Conservation (phyloP, 2,113 vertebrate species). For the Platichthys flesus region DNA sequence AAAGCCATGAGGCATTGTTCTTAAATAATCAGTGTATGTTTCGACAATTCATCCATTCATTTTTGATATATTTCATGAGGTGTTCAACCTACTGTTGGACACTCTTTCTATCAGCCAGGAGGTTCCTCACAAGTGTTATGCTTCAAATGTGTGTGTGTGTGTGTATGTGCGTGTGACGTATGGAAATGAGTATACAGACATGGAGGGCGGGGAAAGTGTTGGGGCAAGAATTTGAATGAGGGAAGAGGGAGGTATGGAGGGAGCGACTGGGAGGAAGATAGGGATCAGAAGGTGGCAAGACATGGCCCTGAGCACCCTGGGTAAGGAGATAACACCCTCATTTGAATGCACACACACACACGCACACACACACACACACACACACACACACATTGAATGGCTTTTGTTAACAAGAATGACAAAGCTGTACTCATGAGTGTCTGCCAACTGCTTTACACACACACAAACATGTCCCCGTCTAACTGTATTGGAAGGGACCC, state of each 20-base stretch:
- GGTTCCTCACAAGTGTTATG: neutral
- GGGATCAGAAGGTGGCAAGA: slow-evolving; percentile 57
- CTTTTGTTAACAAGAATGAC: slow-evolving; percentile 22
- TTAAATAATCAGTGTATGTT: neutral
- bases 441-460: too few species aligned
- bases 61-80: too few species aligned
- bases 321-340: slow-evolving; percentile 66
- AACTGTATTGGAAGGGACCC: too few species aligned
- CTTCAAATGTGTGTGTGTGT: slow-evolving; percentile 7
- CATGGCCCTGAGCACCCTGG: slow-evolving; percentile 60
- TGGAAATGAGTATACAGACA: slow-evolving; percentile 5
- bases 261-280: slow-evolving; percentile 49
- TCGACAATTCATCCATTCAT: neutral
- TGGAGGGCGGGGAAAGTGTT: slow-evolving; percentile 5
- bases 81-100: neutral
- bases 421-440: too few species aligned
- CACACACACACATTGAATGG: slow-evolving; percentile 12
- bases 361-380: neutral
- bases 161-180: neutral
- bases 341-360: slow-evolving; percentile 61
- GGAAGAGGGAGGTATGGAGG: slow-evolving; percentile 21
- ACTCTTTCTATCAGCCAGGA: neutral
- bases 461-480: too few species aligned
- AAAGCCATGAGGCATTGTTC: neutral
- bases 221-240: slow-evolving; percentile 49